These are phyloP conservation scores for Ambastaia sidthimunki DNA, from an alignment of 2,797 vertebrate genomes.

Conservation along the genomic window DNA sequence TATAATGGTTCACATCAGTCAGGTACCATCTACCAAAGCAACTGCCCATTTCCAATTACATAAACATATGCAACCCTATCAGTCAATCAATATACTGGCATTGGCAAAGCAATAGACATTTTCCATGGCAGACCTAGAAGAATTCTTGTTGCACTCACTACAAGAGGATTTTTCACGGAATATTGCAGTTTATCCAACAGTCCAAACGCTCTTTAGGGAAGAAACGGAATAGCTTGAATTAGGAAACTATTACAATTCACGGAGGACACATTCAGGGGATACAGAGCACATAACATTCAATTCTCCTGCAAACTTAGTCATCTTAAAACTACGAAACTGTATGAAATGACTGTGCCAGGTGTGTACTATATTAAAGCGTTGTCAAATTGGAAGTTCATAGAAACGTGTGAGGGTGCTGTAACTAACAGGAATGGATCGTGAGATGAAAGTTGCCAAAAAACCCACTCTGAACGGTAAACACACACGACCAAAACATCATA, in stretches of 20 bases:
- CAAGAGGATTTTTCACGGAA: constrained; percentile 6
- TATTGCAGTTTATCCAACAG: constrained; percentile 22
- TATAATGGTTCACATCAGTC: constrained; percentile 5
- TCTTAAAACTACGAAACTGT: neutral
- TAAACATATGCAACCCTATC: constrained; percentile 1
- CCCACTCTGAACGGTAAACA: constrained; percentile 4
- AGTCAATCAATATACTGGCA: constrained; percentile 15
- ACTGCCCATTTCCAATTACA: constrained; percentile 9
- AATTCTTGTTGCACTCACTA: constrained; percentile 19
- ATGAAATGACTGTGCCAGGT: neutral
- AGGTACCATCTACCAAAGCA: constrained; percentile 29
- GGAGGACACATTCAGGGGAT: constrained; percentile 35
- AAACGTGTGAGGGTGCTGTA: neutral
- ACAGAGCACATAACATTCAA: constrained; percentile 29
- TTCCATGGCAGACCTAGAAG: constrained; percentile 23
- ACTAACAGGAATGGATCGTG: constrained; percentile 6
- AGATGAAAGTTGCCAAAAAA: constrained; percentile 21
- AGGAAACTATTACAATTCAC: constrained; percentile 27
- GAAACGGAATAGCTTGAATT: constrained; percentile 16
- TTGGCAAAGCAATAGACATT: constrained; percentile 8
- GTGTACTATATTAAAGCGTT: constrained; percentile 8
- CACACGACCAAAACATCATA: neutral
- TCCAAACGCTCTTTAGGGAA: constrained; percentile 28
- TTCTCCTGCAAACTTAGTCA: constrained; percentile 1
- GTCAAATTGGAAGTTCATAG: constrained; percentile 9